These are phyloP conservation scores for Trematomus loennbergii DNA, from an alignment of 2,113 vertebrate genomes.

Conservation along the genomic window DNA sequence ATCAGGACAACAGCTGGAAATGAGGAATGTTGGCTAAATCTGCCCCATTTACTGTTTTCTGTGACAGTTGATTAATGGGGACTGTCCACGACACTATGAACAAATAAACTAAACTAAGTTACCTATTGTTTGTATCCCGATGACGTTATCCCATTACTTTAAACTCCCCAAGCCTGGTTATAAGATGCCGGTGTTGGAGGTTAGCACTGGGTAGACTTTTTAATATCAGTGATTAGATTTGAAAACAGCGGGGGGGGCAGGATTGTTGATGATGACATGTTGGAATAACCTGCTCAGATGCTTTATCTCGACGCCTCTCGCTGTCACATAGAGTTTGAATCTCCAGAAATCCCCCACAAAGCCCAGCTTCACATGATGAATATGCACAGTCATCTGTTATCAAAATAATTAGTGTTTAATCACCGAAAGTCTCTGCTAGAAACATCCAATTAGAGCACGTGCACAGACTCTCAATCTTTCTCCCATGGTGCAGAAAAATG, in stretches of 20 bases:
- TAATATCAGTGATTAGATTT: slow-evolving; percentile 68
- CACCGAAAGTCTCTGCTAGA: slow-evolving; percentile 2
- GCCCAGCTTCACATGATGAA: slow-evolving; percentile 46
- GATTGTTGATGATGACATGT: slow-evolving; percentile 59
- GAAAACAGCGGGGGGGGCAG: slow-evolving; percentile 51
- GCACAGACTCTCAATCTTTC: neutral
- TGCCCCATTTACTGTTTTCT: no score
- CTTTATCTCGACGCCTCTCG: neutral
- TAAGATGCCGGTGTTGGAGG: slow-evolving; percentile 8
- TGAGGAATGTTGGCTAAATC: no score
- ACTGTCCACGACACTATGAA: no score
- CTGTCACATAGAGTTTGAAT: slow-evolving; percentile 52
- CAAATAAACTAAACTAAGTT: no score
- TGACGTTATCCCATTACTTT: no score
- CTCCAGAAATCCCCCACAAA: slow-evolving; percentile 10
- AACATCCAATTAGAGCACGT: neutral
- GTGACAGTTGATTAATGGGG: no score
- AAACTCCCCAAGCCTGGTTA: no score
- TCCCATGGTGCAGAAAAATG: neutral
- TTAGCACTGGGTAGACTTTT: slow-evolving; percentile 57
- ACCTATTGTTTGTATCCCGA: no score
- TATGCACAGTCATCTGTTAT: slow-evolving; percentile 21
- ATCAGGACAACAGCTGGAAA: no score
- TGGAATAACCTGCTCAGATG: slow-evolving; percentile 50
- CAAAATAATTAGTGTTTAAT: slow-evolving; percentile 13